phyloP scores from a whole-genome alignment of 2,888 invertebrate genomes.

The Meiosimyza decipiens region DNA sequence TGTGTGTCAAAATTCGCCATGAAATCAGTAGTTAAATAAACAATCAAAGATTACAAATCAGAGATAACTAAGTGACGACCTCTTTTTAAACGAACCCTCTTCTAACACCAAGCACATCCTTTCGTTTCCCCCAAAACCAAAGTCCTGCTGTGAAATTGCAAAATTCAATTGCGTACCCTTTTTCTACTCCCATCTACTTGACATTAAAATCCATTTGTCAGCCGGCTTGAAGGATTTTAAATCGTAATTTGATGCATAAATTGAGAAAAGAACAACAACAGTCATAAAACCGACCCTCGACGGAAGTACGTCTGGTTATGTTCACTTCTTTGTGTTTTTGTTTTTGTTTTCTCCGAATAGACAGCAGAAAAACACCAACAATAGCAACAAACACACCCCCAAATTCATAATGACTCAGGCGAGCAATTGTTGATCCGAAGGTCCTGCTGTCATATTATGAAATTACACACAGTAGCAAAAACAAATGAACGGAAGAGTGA shows the following conservation, averaged over 20 bases:
- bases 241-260: slow-evolving; percentile 64
- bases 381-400: slow-evolving; percentile 63
- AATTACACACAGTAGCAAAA: slow-evolving; percentile 34
- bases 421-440: slow-evolving; percentile 18
- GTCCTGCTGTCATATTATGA: slow-evolving; percentile 32
- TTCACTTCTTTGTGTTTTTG: neutral
- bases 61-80: slow-evolving; percentile 44
- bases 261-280: slow-evolving; percentile 40
- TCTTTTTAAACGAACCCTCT: slow-evolving; percentile 36
- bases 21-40: slow-evolving; percentile 39
- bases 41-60: slow-evolving; percentile 61
- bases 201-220: slow-evolving; percentile 65
- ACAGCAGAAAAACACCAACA: slow-evolving; percentile 52
- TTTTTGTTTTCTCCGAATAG: slow-evolving; percentile 29
- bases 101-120: slow-evolving; percentile 3
- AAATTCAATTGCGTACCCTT: slow-evolving; percentile 59
- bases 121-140: slow-evolving; percentile 18
- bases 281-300: slow-evolving; percentile 15
- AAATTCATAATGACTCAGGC: neutral
- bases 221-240: slow-evolving; percentile 65
- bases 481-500: slow-evolving; percentile 56
- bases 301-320: slow-evolving; percentile 15
- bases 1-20: slow-evolving; percentile 33
- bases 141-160: slow-evolving; percentile 51
- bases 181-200: slow-evolving; percentile 56